Conservation (phyloP, 2,797 vertebrate species). For the Gymnocypris eckloni region DNA sequence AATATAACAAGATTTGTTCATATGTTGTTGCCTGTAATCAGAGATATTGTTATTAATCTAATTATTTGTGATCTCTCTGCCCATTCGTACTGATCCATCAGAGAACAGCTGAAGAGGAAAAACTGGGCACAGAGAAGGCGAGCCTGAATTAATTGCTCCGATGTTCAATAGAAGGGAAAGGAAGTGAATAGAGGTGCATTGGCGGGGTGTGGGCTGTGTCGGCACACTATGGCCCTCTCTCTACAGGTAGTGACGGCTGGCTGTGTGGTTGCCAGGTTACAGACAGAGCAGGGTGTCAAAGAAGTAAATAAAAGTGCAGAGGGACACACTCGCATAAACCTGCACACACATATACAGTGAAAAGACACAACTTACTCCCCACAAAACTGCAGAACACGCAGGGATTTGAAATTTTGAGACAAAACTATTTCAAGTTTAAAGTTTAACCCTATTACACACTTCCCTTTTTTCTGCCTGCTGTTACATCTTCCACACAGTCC, state of each 20-base stretch:
- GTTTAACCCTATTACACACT: not conserved
- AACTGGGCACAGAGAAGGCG: conserved; percentile 11
- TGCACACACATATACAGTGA: conserved; percentile 31
- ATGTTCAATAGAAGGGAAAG: conserved; percentile 44
- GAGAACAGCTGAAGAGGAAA: conserved; percentile 38
- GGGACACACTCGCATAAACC: conserved; percentile 16
- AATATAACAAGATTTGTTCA: not conserved
- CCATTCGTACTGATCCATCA: not conserved
- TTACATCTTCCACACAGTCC: not conserved
- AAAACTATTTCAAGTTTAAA: not conserved
- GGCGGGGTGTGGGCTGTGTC: conserved; percentile 63
- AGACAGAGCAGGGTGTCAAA: conserved; percentile 2
- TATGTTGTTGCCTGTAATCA: not conserved
- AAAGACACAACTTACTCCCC: conserved; percentile 25
- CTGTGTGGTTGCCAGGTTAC: conserved; percentile 57
- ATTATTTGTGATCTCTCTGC: conserved; percentile 12
- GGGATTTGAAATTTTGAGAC: not conserved
- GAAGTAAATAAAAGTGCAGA: conserved; percentile 52
- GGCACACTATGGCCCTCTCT: conserved; percentile 60
- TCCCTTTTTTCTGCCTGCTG: not conserved
- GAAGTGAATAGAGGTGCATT: conserved; percentile 57
- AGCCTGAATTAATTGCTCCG: conserved; percentile 39
- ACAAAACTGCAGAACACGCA: conserved; percentile 26
- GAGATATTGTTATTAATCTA: conserved; percentile 16
- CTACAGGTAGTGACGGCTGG: conserved; percentile 43